phyloP scores from a whole-genome alignment of 2,797 vertebrate species.

The Rhadinocentrus ornatus region DNA sequence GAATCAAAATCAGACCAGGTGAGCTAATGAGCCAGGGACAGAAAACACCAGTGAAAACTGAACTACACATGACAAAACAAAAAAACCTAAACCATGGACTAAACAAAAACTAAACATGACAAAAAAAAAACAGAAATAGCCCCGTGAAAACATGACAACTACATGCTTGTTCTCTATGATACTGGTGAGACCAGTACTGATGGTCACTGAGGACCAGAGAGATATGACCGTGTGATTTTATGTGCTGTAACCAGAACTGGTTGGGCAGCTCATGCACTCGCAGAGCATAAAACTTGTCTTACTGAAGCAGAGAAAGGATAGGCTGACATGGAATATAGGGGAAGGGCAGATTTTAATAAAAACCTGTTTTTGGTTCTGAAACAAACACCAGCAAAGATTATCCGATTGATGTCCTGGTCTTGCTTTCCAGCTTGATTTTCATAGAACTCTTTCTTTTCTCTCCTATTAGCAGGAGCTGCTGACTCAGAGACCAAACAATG shows the following conservation, averaged over 20 bases:
- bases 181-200: slow-evolving; percentile 23
- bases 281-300: background rate
- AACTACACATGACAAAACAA: no score
- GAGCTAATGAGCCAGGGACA: no score
- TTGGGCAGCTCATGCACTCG: slow-evolving; percentile 42
- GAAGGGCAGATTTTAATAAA: slow-evolving; percentile 12
- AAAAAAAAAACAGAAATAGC: no score
- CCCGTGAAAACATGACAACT: no score
- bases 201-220: slow-evolving; percentile 17
- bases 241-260: slow-evolving; percentile 66
- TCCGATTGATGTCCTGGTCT: background rate
- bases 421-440: slow-evolving; percentile 2
- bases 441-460: slow-evolving; percentile 5
- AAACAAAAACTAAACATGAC: no score
- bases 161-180: slow-evolving; percentile 7
- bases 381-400: background rate
- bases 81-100: no score
- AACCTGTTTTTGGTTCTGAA: slow-evolving; percentile 4
- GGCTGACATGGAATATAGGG: slow-evolving; percentile 17
- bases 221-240: slow-evolving; percentile 13
- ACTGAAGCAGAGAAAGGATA: slow-evolving; percentile 16
- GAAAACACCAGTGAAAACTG: no score
- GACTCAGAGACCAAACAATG: slow-evolving; percentile 64
- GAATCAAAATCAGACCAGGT: no score
- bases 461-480: slow-evolving; percentile 5